Base-by-base conservation (phyloP, 2,113 vertebrate genomes). In the Coptodon bakossiorum region DNA sequence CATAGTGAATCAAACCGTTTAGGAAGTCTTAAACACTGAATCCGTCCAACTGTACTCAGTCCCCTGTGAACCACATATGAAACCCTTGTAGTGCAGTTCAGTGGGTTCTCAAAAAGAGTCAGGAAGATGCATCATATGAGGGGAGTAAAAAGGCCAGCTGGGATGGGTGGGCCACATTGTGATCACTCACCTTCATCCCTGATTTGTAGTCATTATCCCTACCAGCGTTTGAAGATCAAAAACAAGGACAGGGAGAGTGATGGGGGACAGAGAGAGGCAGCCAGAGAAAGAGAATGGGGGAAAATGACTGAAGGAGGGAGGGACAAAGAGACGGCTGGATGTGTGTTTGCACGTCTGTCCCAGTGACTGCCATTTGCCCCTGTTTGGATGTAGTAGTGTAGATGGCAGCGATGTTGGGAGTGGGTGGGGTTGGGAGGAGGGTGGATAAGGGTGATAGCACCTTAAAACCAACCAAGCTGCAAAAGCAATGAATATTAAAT, bases 181-280 rank as follows among this genome's bases (percentile, higher is more conserved):
- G 95, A 97, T 97, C 96, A 96, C 94, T 97, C 97, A 97, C 96
- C 96, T 97, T 97, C 97, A 97, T 96, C 96, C 96, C 96, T 97
- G 96, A 97, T 97, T 97, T 97, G 96, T 97, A 96, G 96, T 97
- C 96, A 97, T 96, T 96, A 97, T 96, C 95, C 96, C 96, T 95
- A 96, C 96, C 96, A 96, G 95, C 96, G 95, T 96, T 95, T 96
- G 95, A 96, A 96, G 96, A 96, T 96, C 96, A 97, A 96, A 96
- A 96, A 96, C 95, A 96, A 96, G 95, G 95, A 96, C 94, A 95
- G 95, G 93, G 94, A 96, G 95, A 96, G 95, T 95, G 95, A 95
- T 96, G 94, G 94, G 94, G 91, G 95, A 96, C 94, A 91, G 93
- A 90, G 90, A 92, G 86, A 94, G 94, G 87, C 89, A 91, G 92